Conservation (phyloP, 2,888 invertebrate genomes). For the Calephelis perditalis region DNA sequence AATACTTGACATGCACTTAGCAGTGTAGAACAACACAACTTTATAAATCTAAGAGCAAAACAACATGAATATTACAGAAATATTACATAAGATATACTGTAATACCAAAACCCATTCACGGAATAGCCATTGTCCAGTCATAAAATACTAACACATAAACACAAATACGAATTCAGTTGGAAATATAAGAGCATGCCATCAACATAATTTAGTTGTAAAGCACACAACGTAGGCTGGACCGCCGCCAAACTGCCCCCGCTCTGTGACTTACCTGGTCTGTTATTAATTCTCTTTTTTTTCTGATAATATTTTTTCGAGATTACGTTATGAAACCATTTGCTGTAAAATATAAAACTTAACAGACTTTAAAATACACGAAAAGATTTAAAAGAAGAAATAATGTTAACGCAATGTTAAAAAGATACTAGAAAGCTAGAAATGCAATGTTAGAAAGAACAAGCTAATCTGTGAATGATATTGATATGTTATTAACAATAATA, state of each 20-base stretch:
- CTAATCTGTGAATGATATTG: no score
- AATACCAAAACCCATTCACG: slow-evolving; percentile 2
- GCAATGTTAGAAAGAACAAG: no score
- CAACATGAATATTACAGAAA: not conserved
- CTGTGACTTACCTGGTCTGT: not conserved
- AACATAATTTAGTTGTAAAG: slow-evolving; percentile 25
- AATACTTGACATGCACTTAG: no score
- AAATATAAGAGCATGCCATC: slow-evolving; percentile 16
- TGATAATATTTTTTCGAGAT: no score
- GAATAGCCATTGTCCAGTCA: slow-evolving; percentile 9
- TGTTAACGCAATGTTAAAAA: no score
- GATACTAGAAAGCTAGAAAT: no score
- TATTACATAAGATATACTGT: not conserved
- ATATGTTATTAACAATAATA: no score
- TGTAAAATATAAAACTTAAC: no score
- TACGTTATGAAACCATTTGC: no score
- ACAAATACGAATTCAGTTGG: slow-evolving; percentile 11
- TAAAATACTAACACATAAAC: slow-evolving; percentile 8
- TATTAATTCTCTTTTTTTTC: not conserved
- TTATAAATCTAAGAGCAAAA: not conserved
- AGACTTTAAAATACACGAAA: no score
- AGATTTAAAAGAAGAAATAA: no score
- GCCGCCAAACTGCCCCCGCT: slow-evolving; percentile 18
- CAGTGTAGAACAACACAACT: no score
- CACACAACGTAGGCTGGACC: slow-evolving; percentile 22